Conservation (phyloP, 2,888 invertebrate species). For the Dugesia japonica region DNA sequence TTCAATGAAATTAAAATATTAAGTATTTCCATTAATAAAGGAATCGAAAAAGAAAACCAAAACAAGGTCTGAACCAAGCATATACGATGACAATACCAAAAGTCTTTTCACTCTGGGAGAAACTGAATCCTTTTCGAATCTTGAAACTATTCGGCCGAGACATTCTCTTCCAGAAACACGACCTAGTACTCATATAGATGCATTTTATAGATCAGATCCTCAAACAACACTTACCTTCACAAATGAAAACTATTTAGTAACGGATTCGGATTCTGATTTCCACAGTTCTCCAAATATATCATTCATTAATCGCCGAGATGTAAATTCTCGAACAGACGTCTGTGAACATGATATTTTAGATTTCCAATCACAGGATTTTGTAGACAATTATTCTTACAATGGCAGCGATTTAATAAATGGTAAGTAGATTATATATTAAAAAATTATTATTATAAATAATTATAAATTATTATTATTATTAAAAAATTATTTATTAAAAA, state of each 20-base stretch:
- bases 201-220: constrained; percentile 13
- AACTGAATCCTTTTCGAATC: neutral
- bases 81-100: neutral
- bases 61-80: constrained; percentile 2
- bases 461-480: no score
- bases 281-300: neutral
- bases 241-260: neutral
- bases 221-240: neutral
- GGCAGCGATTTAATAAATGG: constrained; percentile 5
- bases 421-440: neutral
- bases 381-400: constrained; percentile 9
- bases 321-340: neutral
- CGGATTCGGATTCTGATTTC: neutral
- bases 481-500: no score
- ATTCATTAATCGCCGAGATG: neutral
- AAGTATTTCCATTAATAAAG: no score
- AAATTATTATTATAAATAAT: no score
- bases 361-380: neutral
- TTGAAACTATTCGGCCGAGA: neutral
- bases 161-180: constrained; percentile 13
- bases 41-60: neutral
- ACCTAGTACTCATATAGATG: neutral
- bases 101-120: neutral
- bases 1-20: no score
- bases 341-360: neutral